phyloP scores from a whole-genome alignment of 2,113 vertebrate genomes.

The Telmatochromis sp. region DNA sequence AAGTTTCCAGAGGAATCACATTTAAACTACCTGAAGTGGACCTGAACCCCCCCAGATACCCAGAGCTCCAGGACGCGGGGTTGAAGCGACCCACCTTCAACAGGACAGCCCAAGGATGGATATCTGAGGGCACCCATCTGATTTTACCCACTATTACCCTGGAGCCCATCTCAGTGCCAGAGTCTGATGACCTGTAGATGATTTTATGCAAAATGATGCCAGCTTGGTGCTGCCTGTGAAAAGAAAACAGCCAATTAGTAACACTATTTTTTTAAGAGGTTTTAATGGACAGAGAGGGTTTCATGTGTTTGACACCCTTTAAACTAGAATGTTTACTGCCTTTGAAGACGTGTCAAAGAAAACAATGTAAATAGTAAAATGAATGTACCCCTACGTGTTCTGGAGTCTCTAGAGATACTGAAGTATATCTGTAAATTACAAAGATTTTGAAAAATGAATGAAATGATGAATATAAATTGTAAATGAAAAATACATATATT shows the following conservation, averaged over 20 bases:
- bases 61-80: constrained; percentile 80
- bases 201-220: neutral
- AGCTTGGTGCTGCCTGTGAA: neutral
- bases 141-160: constrained; percentile 76
- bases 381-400: neutral
- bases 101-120: constrained; percentile 92
- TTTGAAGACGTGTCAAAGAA: neutral
- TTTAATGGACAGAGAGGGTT: neutral
- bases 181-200: constrained; percentile 89
- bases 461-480: constrained; percentile 24
- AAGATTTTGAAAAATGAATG: constrained; percentile 3
- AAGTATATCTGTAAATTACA: constrained; percentile 22
- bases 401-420: neutral
- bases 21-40: constrained; percentile 93
- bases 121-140: constrained; percentile 81
- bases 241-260: neutral
- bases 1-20: constrained; percentile 85
- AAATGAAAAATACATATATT: constrained; percentile 40
- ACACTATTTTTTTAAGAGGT: neutral
- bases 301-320: neutral
- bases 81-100: constrained; percentile 88
- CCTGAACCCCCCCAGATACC: constrained; percentile 77
- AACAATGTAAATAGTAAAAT: constrained; percentile 24
- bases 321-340: neutral
- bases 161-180: constrained; percentile 75